A percentile compares a stretch with the other conserved stretches of the same genome.
phyloP scores from a whole-genome alignment of 2,797 vertebrate genomes.

The Eulemur mongoz region DNA sequence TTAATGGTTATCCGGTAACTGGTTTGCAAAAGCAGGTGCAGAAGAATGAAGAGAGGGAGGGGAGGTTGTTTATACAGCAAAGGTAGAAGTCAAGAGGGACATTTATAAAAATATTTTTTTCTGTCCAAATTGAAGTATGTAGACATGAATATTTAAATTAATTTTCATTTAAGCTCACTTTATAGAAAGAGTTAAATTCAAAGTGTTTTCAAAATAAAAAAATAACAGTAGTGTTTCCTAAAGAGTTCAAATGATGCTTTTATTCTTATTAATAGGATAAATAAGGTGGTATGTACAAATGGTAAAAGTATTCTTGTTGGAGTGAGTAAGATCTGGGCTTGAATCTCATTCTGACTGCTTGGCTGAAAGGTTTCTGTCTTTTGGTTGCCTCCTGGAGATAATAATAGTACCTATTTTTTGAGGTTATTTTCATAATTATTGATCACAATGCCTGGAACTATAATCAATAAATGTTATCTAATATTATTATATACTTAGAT shows the following conservation, averaged over 20 bases:
- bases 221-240: background rate
- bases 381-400: background rate
- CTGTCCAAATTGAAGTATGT: background rate
- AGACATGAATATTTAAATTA: background rate
- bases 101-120: background rate
- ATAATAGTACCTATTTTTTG: background rate
- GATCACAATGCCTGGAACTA: background rate
- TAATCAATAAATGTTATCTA: background rate
- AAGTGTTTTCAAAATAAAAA: slow-evolving; percentile 1
- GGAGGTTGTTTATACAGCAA: background rate
- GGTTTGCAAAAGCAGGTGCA: background rate
- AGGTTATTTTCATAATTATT: background rate
- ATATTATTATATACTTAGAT: background rate
- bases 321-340: background rate
- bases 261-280: background rate
- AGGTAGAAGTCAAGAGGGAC: background rate
- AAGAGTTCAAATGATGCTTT: background rate
- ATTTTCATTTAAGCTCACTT: background rate
- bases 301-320: background rate
- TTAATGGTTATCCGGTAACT: background rate
- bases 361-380: background rate
- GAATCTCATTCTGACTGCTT: background rate
- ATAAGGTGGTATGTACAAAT: background rate
- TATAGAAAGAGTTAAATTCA: background rate
- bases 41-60: background rate